phyloP scores from a whole-genome alignment of 2,113 vertebrate species.

The Regulus satrapa region DNA sequence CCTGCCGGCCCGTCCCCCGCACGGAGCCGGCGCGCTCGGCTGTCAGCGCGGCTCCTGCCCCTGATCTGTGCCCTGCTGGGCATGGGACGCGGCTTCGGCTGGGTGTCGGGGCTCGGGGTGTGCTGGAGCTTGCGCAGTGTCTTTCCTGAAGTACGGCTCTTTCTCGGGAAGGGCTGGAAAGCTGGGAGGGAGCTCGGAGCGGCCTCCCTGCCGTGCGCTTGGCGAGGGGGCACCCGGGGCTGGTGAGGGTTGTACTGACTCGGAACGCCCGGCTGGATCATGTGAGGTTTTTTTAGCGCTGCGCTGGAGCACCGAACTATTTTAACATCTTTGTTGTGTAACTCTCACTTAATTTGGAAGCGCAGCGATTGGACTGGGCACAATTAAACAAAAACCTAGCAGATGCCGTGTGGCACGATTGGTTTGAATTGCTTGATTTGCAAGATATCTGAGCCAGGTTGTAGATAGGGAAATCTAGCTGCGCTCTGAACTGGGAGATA shows the following conservation, averaged over 20 bases:
- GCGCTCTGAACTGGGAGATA: not conserved
- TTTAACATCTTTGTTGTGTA: not conserved
- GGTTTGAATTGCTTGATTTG: not conserved
- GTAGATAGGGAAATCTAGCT: not conserved
- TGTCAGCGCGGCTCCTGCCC: not conserved
- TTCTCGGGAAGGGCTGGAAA: not conserved
- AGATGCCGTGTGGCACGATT: not conserved
- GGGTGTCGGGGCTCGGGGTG: not conserved
- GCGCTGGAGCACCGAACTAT: not conserved
- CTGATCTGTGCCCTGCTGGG: not conserved
- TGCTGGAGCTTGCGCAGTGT: not conserved
- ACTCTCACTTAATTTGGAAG: not conserved
- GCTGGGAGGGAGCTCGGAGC: not conserved
- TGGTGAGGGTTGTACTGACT: rapidly evolving
- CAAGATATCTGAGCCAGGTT: not conserved
- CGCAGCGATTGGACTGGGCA: not conserved
- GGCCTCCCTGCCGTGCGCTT: rapidly evolving
- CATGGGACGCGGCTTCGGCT: not conserved
- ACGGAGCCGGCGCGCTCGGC: not conserved
- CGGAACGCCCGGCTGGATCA: not conserved
- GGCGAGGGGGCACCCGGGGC: not conserved
- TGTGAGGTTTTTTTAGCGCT: not conserved
- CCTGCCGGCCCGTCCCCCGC: rapidly evolving
- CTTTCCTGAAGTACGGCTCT: rapidly evolving
- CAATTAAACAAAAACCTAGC: not conserved